Base-by-base conservation (phyloP, 2,888 invertebrate genomes). In the Nesidiocoris tenuis region DNA sequence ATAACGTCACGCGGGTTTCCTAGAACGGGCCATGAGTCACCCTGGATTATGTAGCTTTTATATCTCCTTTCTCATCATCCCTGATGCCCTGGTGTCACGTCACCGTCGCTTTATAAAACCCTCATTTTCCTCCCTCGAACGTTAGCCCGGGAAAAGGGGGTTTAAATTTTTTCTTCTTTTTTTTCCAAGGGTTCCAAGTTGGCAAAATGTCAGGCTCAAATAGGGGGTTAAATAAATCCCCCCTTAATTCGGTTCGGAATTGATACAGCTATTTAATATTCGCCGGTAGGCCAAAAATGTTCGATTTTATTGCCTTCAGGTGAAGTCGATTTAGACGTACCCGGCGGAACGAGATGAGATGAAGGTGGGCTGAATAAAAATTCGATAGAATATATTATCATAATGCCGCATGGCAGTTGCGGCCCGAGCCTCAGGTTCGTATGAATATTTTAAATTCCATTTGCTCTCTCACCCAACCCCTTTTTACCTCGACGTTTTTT, bases 381-480 rank as follows among this genome's bases (percentile, higher is more conserved):
- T 67, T 67, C 67, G 56, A 67, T 67, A 67, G 67, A 67, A 67
- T 67, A 67, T 3, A 67, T 67, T 67, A 67, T 67, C 67, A 67
- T 67, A 67, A 67, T 67, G 56, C 56, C 18, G 59, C 59, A 18
- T n/a, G 19, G 59, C 2, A 39, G 25, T n/a, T 18, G 12, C 2
- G 56, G 22, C n/a, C 17, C 54, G 19, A 67, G 55, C 22, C 67
- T 56, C 56, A 67, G 66, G 67, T 67, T 56, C 67, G 67, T 67
- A 67, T 67, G 67, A 67, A 67, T 67, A 67, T 67, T 67, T 67
- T 21, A 67, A 67, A 67, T 67, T 56, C 67, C 67, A 67, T 67
- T 67, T 56, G 18, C 67, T 67, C 67, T 39, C 39, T 39, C 39
- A 12, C 39, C 3, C 39, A 12, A 39, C 39, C 39, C 3, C 39